Percentiles rank a stretch among this genome's conserved stretches.
Evolutionary conservation across 2,797 vertebrate species (phyloP).

Genomic region (Anguilla megastoma): DNA sequence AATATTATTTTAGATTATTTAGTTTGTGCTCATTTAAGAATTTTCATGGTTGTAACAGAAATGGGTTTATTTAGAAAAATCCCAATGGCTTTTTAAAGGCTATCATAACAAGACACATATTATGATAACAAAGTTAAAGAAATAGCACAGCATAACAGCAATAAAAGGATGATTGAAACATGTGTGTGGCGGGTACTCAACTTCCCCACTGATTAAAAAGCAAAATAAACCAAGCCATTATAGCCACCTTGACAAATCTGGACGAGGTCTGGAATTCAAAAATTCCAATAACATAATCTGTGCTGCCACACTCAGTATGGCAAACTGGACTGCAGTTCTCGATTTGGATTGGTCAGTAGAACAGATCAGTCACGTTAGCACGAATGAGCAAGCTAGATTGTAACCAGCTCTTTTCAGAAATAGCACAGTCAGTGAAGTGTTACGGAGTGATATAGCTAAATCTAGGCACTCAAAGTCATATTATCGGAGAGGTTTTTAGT

Average conservation of each 20-base stretch:
- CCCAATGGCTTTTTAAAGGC: neutral
- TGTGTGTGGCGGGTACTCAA: no score
- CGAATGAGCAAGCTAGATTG: slow-evolving; percentile 38
- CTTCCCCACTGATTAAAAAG: no score
- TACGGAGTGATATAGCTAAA: neutral
- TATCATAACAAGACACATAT: neutral
- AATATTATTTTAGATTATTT: neutral
- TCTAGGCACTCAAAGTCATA: neutral
- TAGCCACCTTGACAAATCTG: neutral
- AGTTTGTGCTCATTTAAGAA: neutral
- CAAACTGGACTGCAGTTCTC: neutral
- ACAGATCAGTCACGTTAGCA: slow-evolving; percentile 22
- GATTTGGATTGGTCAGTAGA: slow-evolving; percentile 13
- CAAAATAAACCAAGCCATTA: neutral
- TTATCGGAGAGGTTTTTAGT: neutral
- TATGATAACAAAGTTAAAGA: neutral
- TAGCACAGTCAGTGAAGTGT: slow-evolving; percentile 41
- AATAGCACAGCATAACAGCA: neutral
- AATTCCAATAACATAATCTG: slow-evolving; percentile 14
- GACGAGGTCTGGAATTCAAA: slow-evolving; percentile 6
- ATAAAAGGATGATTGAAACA: no score
- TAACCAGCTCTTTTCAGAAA: slow-evolving; percentile 27
- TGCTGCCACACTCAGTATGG: neutral
- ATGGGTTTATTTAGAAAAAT: neutral
- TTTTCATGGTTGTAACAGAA: neutral